Percentiles rank a stretch among this genome's conserved stretches.
phyloP scores from a whole-genome alignment of 2,888 invertebrate species.

The Drosophila aldrichi region DNA sequence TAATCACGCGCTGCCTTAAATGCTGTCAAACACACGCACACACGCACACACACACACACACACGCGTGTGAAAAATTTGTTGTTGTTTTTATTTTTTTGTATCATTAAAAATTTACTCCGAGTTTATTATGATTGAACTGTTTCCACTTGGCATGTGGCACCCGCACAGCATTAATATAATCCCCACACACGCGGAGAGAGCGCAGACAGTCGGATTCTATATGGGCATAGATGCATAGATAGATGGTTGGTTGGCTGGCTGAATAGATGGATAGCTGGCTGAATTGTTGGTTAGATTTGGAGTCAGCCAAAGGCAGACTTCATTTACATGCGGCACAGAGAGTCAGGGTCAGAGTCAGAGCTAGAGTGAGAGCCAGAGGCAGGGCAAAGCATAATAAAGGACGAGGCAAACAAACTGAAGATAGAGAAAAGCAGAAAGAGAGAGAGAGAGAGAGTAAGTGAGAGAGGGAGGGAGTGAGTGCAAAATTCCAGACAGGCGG shows the following conservation, averaged over 20 bases:
- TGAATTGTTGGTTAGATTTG: not conserved
- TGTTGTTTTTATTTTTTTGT: slow-evolving; percentile 26
- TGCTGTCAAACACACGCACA: slow-evolving; percentile 41
- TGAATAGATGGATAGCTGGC: not conserved
- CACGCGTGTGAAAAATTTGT: slow-evolving; percentile 18
- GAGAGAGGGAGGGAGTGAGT: not conserved
- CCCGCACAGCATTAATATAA: slow-evolving; percentile 66
- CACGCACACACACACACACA: slow-evolving; percentile 8
- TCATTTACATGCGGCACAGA: slow-evolving; percentile 53
- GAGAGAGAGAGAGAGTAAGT: not conserved
- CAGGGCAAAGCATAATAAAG: slow-evolving; percentile 15
- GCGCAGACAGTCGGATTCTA: slow-evolving; percentile 38
- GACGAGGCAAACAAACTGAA: slow-evolving; percentile 14
- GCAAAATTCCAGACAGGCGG: slow-evolving; percentile 21
- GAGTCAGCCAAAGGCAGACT: slow-evolving; percentile 34
- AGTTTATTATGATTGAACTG: slow-evolving; percentile 80
- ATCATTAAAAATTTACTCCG: slow-evolving; percentile 67
- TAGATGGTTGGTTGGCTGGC: not conserved
- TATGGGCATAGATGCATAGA: slow-evolving; percentile 32
- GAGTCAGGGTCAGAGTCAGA: not conserved
- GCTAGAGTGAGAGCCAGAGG: not conserved
- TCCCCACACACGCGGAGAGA: slow-evolving; percentile 32
- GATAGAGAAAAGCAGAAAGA: not conserved
- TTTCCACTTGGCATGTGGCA: slow-evolving; percentile 71
- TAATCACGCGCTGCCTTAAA: slow-evolving; percentile 52